Evolutionary conservation across 2,888 invertebrate genomes (phyloP), one percentile per base, ranked within the genome.

Genomic region (Drosophila ochracea): DNA sequence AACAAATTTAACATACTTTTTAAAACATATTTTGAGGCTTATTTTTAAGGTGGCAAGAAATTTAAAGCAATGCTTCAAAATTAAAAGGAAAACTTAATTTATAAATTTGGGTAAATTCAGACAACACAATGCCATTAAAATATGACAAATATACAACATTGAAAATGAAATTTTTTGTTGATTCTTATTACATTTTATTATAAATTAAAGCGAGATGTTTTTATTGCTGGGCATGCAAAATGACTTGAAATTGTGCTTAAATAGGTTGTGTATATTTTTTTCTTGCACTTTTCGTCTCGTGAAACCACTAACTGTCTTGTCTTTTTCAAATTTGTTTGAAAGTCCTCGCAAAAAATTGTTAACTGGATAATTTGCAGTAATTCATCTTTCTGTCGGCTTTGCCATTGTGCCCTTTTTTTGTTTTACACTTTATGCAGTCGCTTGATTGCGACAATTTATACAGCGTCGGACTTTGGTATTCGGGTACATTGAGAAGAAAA

Each of bases 301-400:
- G 75, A 79, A 75, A 59, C 64, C 61, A 53, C 10, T 54, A 60
- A 50, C 43, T 47, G 47, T 35, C 35, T 39, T 19, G 31, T 35
- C 39, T 59, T 62, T 73, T 69, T 63, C 37, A 37, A 54, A 53
- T 73, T 63, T 72, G 70, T 76, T 82, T 33, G 58, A 78, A 77
- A 78, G 76, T 77, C 66, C 53, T 69, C 52, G 53, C 30, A 54
- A 55, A 70, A 78, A 89, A 87, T 69, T 86, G 80, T 82, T 89
- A 90, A 89, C 90, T 89, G 89, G 82, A 85, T 91, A 90, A 89
- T 89, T 89, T 90, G 82, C 79, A 84, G 89, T 88, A 91, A 89
- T 89, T 88, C 89, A 91, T 89, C 91, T 91, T 90, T 74, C 80
- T 80, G 79, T 68, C 73, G 87, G 68, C 77, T 80, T 80, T 77